Evolutionary conservation across 2,113 vertebrate species (phyloP), one percentile per base, ranked within the genome.

Genomic region (Pterocles orientalis): DNA sequence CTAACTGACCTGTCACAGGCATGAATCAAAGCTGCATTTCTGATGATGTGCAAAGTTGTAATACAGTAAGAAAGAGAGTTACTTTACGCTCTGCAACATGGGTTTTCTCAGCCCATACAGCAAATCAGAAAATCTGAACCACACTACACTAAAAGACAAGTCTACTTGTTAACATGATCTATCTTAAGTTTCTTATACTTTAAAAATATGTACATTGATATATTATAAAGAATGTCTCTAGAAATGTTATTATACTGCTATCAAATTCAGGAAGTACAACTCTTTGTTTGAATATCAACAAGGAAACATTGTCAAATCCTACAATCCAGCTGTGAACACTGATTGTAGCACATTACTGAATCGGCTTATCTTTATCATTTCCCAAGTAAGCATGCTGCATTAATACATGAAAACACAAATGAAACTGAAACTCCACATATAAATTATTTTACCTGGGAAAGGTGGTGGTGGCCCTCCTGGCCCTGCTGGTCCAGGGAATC

Each of bases 391-490:
- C 69, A 90, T 82, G 70, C n/a, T 26, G 33, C 83, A 92, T 72
- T 93, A 97, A 95, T 92, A 94, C 72, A 96, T 94, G 87, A 95
- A 95, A 95, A 95, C 62, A 93, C 81, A 96, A 78, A 87, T 72
- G 92, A 95, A 96, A 94, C 34, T 92, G 68, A 76, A 96, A 97
- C n/a, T 61, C 64, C 21, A 41, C 3, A 25, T 20, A 75, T 5
- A 5, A 58, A 25, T 29, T 36, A 58, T 81, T 98, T 98, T 98
- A 99, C 99, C 99, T 97, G 99, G 99, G 88, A 98, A 99, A 96
- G 99, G 99, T 84, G 99, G 99, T 43, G 99, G 99, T 36, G 99
- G 99, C 43, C 99, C 99, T 95, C 99, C 99, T 81, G 99, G 99
- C 86, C 99, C 99, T 93, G 98, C 97, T 0, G 99, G 99, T 72